These are phyloP conservation scores for Ophion ventricosus DNA, from an alignment of 2,888 invertebrate species.

Conservation along the genomic window DNA sequence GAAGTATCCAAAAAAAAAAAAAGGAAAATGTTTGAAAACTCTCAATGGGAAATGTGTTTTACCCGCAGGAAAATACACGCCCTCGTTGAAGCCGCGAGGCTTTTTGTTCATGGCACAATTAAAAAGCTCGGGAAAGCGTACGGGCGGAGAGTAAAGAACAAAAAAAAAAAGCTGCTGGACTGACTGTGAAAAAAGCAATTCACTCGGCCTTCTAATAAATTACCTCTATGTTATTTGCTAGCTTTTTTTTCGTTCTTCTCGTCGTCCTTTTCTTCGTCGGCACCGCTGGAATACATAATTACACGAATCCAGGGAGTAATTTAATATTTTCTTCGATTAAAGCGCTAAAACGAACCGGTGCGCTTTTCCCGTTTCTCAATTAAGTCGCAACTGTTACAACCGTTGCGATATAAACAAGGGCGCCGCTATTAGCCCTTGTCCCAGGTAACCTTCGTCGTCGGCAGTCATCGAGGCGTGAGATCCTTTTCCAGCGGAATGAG, in stretches of 20 bases:
- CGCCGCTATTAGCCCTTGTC: neutral
- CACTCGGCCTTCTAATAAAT: constrained; percentile 15
- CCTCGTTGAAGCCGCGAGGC: too few relatives aligned
- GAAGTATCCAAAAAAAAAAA: too few relatives aligned
- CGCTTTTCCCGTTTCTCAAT: constrained; percentile 52
- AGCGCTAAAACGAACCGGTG: constrained; percentile 30
- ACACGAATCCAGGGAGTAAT: constrained; percentile 50
- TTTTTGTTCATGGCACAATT: neutral
- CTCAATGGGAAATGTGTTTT: too few relatives aligned
- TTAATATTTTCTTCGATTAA: constrained; percentile 53
- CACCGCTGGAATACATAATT: constrained; percentile 43
- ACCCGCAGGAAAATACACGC: too few relatives aligned
- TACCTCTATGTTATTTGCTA: constrained; percentile 6
- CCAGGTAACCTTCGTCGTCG: neutral
- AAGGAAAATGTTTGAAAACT: too few relatives aligned
- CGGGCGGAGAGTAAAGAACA: neutral
- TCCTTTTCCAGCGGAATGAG: neutral
- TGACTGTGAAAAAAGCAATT: constrained; percentile 23
- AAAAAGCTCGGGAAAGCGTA: neutral
- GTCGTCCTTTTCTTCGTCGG: constrained; percentile 2
- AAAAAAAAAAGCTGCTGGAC: neutral
- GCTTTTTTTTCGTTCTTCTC: neutral
- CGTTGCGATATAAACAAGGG: neutral
- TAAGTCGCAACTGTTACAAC: constrained; percentile 42
- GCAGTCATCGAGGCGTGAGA: neutral